These are phyloP conservation scores for Eufriesea mexicana DNA, from an alignment of 1,140 invertebrate species.

Conservation along the genomic window DNA sequence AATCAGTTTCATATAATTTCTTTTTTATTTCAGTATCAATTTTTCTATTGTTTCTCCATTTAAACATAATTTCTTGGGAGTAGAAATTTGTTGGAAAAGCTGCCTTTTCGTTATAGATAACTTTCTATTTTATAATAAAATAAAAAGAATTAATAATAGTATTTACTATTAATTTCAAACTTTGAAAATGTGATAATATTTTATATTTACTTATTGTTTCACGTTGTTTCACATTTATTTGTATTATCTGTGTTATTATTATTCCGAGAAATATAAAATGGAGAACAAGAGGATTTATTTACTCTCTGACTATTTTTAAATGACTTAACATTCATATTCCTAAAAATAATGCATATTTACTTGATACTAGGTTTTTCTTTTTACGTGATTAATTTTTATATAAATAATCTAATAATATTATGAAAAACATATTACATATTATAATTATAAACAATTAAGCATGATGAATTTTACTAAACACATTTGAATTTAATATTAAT, in stretches of 20 bases:
- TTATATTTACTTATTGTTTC: conserved; percentile 23
- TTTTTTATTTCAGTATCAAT: not conserved
- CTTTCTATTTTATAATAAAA: conserved; percentile 16
- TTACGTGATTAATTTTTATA: no score
- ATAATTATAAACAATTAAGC: not conserved
- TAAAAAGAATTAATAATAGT: not conserved
- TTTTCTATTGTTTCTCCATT: not conserved
- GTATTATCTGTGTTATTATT: not conserved
- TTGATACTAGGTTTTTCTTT: no score
- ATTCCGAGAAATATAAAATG: conserved; percentile 70
- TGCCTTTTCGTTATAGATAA: conserved; percentile 4
- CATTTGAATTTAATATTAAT: not conserved
- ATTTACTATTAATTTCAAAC: not conserved
- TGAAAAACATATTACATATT: not conserved
- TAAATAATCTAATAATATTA: no score
- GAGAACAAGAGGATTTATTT: conserved; percentile 78
- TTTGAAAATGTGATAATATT: not conserved
- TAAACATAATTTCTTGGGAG: conserved; percentile 18
- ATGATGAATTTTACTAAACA: conserved; percentile 9
- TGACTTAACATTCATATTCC: conserved; percentile 73
- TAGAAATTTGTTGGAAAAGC: conserved; percentile 20
- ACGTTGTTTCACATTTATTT: not conserved
- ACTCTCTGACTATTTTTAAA: conserved; percentile 29
- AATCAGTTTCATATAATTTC: conserved; percentile 8
- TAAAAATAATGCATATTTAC: conserved; percentile 83